Evolutionary conservation across 2,113 vertebrate genomes (phyloP).

Genomic region (Silurus meridionalis): DNA sequence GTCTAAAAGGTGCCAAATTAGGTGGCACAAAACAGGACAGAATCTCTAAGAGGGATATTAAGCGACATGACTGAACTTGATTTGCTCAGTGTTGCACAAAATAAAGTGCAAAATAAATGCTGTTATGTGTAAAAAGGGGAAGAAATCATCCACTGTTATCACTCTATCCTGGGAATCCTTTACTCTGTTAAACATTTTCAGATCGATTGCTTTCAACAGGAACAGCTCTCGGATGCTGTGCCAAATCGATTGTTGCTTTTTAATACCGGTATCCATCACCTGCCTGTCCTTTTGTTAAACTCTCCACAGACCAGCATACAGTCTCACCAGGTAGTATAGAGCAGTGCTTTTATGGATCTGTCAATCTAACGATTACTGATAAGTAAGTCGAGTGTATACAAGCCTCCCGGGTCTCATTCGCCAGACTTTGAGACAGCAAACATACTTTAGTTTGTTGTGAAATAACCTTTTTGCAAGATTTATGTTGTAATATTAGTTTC

Average conservation of each 20-base stretch:
- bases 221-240: too few species aligned
- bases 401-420: constrained; percentile 27
- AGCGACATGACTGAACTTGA: background rate
- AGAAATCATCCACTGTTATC: constrained; percentile 10
- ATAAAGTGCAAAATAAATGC: background rate
- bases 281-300: constrained; percentile 31
- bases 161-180: background rate
- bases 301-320: constrained; percentile 16
- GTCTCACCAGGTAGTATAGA: background rate
- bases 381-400: constrained; percentile 24
- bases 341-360: constrained; percentile 27
- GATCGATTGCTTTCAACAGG: constrained; percentile 11
- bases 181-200: constrained; percentile 31
- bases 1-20: background rate
- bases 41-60: too few species aligned
- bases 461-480: background rate
- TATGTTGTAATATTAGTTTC: background rate
- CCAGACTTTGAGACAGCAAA: background rate
- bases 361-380: constrained; percentile 43
- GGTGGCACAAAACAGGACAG: background rate
- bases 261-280: constrained; percentile 27
- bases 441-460: background rate
- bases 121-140: background rate
- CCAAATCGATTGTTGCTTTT: constrained; percentile 32
- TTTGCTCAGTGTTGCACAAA: background rate